phyloP scores from a whole-genome alignment of 1,140 invertebrate genomes.

The Lerema accius region DNA sequence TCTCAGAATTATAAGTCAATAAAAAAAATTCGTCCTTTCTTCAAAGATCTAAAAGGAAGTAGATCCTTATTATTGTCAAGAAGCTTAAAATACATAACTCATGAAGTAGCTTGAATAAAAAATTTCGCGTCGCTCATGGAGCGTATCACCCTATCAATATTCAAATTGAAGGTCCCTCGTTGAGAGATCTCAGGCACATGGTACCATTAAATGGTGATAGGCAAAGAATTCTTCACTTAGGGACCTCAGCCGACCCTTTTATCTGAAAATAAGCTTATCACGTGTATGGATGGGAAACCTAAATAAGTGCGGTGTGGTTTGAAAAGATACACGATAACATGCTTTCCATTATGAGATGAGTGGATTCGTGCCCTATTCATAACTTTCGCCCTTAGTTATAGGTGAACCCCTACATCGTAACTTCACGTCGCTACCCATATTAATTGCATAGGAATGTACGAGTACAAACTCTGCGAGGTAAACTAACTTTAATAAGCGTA shows the following conservation, averaged over 20 bases:
- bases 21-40: too few relatives aligned
- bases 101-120: constrained; percentile 49
- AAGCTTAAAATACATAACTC: constrained; percentile 37
- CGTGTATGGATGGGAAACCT: constrained; percentile 65
- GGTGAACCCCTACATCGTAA: constrained; percentile 7
- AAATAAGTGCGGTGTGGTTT: constrained; percentile 35
- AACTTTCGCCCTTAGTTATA: constrained; percentile 24
- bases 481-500: too few relatives aligned
- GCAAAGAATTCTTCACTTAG: constrained; percentile 73
- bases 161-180: constrained; percentile 69
- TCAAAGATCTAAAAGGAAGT: not conserved
- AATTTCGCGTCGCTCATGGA: constrained; percentile 46
- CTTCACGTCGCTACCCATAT: not conserved
- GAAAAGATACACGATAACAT: constrained; percentile 29
- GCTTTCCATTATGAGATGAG: constrained; percentile 26
- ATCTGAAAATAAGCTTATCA: constrained; percentile 76
- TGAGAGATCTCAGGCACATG: constrained; percentile 69
- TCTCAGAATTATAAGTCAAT: too few relatives aligned
- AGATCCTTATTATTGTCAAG: constrained; percentile 7
- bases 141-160: constrained; percentile 67
- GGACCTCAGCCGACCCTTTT: constrained; percentile 69
- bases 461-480: not conserved
- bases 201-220: constrained; percentile 72
- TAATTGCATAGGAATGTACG: not conserved
- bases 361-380: constrained; percentile 20